phyloP scores from a whole-genome alignment of 2,797 vertebrate genomes.

The Coregonus suidteri region DNA sequence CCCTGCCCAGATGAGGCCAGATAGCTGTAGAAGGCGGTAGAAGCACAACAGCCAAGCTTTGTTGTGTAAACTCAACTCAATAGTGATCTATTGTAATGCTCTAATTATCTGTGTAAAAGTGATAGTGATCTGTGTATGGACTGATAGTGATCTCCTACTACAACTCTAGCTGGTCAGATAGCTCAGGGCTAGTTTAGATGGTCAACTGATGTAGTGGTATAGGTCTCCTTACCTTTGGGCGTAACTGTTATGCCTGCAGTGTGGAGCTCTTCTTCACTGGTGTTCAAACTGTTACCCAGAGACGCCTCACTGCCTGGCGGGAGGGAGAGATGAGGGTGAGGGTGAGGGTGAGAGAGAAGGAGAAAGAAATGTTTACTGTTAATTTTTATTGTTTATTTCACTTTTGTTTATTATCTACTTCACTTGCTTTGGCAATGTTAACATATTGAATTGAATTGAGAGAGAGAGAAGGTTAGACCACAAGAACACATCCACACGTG shows the following conservation, averaged over 20 bases:
- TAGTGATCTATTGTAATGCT: constrained; percentile 44
- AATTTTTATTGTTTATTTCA: too few species aligned
- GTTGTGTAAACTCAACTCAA: constrained; percentile 66
- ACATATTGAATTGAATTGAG: too few species aligned
- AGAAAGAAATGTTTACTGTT: too few species aligned
- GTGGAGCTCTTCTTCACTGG: constrained; percentile 81
- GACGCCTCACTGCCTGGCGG: constrained; percentile 77
- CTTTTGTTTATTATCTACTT: too few species aligned
- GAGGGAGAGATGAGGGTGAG: too few species aligned
- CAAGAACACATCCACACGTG: constrained; percentile 41
- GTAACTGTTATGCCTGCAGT: constrained; percentile 66
- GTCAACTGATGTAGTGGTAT: constrained; percentile 35
- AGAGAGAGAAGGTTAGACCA: constrained; percentile 18
- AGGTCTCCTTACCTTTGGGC: constrained; percentile 71
- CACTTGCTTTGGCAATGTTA: too few species aligned
- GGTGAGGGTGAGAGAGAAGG: constrained; percentile 10
- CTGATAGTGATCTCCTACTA: constrained; percentile 7
- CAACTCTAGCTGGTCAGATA: not conserved
- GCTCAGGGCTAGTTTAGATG: not conserved
- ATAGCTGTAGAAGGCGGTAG: constrained; percentile 47
- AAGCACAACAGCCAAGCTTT: constrained; percentile 42
- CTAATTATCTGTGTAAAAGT: constrained; percentile 33
- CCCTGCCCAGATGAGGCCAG: constrained; percentile 23
- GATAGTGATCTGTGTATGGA: constrained; percentile 56
- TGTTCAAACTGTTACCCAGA: constrained; percentile 77